Conservation (phyloP, 2,888 invertebrate species). For the Noctua pronuba region DNA sequence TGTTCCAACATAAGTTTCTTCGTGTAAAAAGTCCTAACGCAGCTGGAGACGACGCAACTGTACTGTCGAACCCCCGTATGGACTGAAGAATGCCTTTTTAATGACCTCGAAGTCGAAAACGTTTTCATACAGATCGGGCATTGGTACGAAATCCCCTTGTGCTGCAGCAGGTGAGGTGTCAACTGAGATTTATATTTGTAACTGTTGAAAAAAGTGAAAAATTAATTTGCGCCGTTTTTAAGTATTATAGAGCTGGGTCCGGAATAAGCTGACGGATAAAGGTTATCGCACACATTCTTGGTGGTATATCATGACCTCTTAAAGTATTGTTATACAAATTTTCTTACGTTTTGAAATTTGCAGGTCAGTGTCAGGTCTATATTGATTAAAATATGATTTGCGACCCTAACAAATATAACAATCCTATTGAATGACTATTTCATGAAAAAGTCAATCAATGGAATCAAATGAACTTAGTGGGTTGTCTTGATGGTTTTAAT, state of each 20-base stretch:
- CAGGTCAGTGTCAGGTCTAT: too few relatives aligned
- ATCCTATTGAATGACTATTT: too few relatives aligned
- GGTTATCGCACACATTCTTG: neutral
- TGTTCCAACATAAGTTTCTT: constrained; percentile 72
- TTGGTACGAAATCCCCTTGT: constrained; percentile 65
- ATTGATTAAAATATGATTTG: too few relatives aligned
- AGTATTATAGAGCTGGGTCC: too few relatives aligned
- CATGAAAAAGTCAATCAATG: too few relatives aligned
- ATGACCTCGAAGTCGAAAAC: constrained; percentile 55
- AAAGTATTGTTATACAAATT: too few relatives aligned
- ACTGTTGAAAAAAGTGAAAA: constrained; percentile 40
- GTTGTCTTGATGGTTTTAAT: too few relatives aligned
- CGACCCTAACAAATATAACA: too few relatives aligned
- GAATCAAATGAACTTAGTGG: too few relatives aligned
- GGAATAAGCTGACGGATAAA: neutral
- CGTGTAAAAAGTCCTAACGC: constrained; percentile 67
- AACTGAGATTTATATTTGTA: constrained; percentile 75
- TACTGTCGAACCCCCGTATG: constrained; percentile 69
- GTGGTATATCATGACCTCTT: neutral
- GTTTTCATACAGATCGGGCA: constrained; percentile 65
- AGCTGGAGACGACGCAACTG: constrained; percentile 61
- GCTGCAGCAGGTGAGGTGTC: constrained; percentile 69
- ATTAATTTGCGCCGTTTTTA: neutral
- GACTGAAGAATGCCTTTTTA: constrained; percentile 66
- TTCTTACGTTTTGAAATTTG: too few relatives aligned